These are phyloP conservation scores for Leucoma salicis DNA, from an alignment of 2,888 invertebrate species.

Conservation along the genomic window DNA sequence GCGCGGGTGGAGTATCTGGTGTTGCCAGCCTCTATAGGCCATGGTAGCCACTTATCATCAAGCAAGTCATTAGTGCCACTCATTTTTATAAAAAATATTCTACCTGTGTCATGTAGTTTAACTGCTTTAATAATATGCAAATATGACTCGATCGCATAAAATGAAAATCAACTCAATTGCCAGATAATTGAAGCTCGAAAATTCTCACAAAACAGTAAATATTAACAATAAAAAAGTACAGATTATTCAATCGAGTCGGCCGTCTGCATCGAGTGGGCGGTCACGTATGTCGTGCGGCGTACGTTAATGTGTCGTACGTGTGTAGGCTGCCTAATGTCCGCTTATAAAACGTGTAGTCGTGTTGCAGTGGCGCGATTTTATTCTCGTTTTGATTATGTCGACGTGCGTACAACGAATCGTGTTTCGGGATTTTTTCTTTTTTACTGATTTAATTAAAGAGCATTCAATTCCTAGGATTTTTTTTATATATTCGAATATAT, in stretches of 20 bases:
- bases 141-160: background rate
- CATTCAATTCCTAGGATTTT: no score
- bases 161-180: slow-evolving; percentile 12
- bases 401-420: slow-evolving; percentile 50
- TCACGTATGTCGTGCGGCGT: slow-evolving; percentile 67
- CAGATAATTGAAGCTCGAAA: slow-evolving; percentile 10
- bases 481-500: no score
- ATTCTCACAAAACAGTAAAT: slow-evolving; percentile 29
- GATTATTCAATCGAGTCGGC: slow-evolving; percentile 57
- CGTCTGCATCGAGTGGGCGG: slow-evolving; percentile 40
- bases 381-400: slow-evolving; percentile 68
- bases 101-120: no score
- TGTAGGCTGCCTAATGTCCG: slow-evolving; percentile 56
- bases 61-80: no score
- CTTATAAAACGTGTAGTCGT: slow-evolving; percentile 53
- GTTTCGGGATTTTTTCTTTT: slow-evolving; percentile 29
- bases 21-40: no score
- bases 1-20: no score
- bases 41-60: no score
- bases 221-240: slow-evolving; percentile 43
- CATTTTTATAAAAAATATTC: no score
- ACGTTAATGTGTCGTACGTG: slow-evolving; percentile 75
- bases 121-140: no score
- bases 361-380: slow-evolving; percentile 57
- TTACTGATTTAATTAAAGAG: no score